Evolutionary conservation across 2,797 vertebrate genomes (phyloP), one percentile per base, ranked within the genome.

Genomic region (Intellagama lesueurii): DNA sequence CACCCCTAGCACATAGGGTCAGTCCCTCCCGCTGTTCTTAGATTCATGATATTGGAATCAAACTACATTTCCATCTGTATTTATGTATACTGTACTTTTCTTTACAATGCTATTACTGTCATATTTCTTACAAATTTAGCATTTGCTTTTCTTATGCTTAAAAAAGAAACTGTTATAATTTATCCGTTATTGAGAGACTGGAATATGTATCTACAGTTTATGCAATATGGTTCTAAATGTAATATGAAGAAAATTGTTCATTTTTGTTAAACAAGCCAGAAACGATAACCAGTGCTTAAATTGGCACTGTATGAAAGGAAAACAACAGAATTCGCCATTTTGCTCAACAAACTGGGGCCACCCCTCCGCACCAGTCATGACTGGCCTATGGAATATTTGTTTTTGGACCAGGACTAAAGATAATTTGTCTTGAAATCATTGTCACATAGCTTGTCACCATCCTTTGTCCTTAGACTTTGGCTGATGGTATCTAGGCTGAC

Each of bases 191-290:
- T 2, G 32, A 64, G 0, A 81, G 24, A 80, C 87, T 2, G 22
- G 76, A 81, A 87, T 86, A 75, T 73, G n/a, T 32, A 60, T 81
- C 81, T 88, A 75, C 52, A 40, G 17, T 87, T 47, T 16, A n/a
- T 77, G 44, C 76, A 87, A 4, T 35, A 52, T 91, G 12, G 11
- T 72, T 86, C n/a, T 30, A 69, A 47, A 47, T 83, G 81, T 78
- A 77, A 22, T 85, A 91, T 90, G 49, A 73, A 87, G 8, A 22
- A 85, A 0, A 26, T 72, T 1, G 40, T 89, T 7, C 1, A 83
- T 73, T 80, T 70, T 85, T 85, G 44, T 49, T 88, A 85, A 87
- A 72, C 44, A 75, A 87, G 85, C 5, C 56, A 22, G 3, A 66
- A 9, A 86, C 73, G 56, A 32, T 84, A 87, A 78, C 72, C 12